These are phyloP conservation scores for Drosophila azteca DNA, from an alignment of 1,140 invertebrate genomes.

Conservation along the genomic window DNA sequence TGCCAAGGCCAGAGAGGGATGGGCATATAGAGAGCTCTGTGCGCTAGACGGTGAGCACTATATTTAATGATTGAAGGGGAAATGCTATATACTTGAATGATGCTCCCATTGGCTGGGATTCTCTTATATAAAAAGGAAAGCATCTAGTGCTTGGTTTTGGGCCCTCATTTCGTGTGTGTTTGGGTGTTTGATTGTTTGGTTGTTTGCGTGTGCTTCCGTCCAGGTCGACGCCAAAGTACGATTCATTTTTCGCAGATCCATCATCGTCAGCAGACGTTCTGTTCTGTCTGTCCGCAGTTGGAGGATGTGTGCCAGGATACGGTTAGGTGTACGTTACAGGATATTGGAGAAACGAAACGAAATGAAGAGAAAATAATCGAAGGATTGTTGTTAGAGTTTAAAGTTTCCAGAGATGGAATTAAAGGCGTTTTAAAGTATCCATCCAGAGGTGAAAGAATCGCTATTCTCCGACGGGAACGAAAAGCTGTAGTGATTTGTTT, in stretches of 20 bases:
- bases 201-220: conserved; percentile 8
- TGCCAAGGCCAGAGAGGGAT: conserved; percentile 4
- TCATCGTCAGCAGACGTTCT: conserved; percentile 68
- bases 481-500: no score
- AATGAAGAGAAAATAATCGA: no score
- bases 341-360: no score
- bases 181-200: conserved; percentile 15
- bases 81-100: conserved; percentile 39
- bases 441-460: no score
- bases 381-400: no score
- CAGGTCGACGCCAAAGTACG: conserved; percentile 10
- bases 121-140: conserved; percentile 22
- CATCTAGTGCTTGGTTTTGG: neutral
- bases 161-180: neutral
- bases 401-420: no score
- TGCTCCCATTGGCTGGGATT: conserved; percentile 15
- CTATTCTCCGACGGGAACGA: no score
- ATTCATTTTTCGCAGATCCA: conserved; percentile 60
- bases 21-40: no score
- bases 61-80: conserved; percentile 33
- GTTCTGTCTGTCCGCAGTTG: conserved; percentile 12
- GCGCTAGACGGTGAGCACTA: conserved; percentile 14
- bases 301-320: neutral
- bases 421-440: no score
- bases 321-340: no score